These are phyloP conservation scores for Hybognathus amarus DNA, from an alignment of 2,797 vertebrate genomes.

Conservation along the genomic window DNA sequence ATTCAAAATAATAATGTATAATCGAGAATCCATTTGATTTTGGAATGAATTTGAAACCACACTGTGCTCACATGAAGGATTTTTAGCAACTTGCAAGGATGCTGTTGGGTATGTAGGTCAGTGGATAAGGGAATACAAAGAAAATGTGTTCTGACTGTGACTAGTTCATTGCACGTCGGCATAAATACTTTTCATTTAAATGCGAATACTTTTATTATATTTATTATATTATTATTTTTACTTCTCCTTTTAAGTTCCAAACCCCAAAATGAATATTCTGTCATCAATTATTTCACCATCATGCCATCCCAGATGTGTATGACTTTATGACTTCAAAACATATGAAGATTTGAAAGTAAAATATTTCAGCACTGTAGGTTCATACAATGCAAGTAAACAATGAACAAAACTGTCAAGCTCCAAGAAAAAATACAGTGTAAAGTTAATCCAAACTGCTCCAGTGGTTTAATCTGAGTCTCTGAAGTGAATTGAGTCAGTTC, in stretches of 20 bases:
- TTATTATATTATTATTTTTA: neutral
- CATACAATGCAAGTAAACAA: neutral
- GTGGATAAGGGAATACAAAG: conserved; percentile 60
- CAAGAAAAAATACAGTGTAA: neutral
- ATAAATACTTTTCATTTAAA: neutral
- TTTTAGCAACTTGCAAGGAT: conserved; percentile 28
- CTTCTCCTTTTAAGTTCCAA: neutral
- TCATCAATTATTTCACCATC: neutral
- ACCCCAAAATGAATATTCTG: neutral
- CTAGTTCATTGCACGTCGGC: neutral
- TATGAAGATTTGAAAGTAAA: neutral
- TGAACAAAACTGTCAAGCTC: neutral
- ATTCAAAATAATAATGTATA: neutral
- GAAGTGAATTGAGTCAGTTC: neutral
- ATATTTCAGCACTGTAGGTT: neutral
- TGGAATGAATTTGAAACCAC: neutral
- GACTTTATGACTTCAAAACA: neutral
- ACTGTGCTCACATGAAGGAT: neutral
- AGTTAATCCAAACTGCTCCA: neutral
- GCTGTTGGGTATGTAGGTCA: conserved; percentile 64
- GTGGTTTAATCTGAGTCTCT: neutral
- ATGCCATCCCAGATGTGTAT: neutral
- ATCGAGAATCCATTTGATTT: neutral
- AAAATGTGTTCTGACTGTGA: conserved; percentile 33
- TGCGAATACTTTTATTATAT: no score